Conservation (phyloP, 1,140 invertebrate genomes). For the Drosophila varians region DNA sequence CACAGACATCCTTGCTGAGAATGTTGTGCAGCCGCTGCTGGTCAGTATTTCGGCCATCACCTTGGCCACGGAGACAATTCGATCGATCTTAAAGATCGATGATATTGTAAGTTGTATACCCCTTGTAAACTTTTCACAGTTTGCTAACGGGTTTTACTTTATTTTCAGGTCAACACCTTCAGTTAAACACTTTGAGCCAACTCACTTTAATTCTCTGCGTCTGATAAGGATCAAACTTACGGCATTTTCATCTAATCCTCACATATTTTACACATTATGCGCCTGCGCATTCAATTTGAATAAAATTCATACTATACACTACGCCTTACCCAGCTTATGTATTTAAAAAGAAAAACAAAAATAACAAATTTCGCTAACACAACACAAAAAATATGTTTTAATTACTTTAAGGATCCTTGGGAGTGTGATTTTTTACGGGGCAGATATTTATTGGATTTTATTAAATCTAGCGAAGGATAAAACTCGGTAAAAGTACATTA, state of each 20-base stretch:
- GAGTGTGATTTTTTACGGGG: too few relatives aligned
- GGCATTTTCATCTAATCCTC: constrained; percentile 60
- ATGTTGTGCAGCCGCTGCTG: constrained; percentile 98
- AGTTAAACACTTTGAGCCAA: constrained; percentile 50
- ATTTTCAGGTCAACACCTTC: constrained; percentile 73
- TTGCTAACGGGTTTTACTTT: not conserved
- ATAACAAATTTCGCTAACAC: constrained; percentile 56
- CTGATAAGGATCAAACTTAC: constrained; percentile 47
- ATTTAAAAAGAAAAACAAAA: constrained; percentile 58
- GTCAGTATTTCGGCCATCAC: constrained; percentile 97
- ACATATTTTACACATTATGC: constrained; percentile 46
- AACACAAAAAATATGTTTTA: not conserved
- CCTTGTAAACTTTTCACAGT: not conserved
- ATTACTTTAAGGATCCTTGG: not conserved
- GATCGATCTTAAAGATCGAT: constrained; percentile 99
- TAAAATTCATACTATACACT: constrained; percentile 70
- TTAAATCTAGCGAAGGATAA: too few relatives aligned
- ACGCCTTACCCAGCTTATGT: constrained; percentile 61
- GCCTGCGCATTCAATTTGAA: constrained; percentile 55
- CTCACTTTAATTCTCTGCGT: not conserved
- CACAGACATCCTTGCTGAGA: constrained; percentile 98
- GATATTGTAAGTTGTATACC: constrained; percentile 91
- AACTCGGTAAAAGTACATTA: too few relatives aligned
- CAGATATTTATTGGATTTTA: too few relatives aligned
- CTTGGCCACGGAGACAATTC: constrained; percentile 97